phyloP scores from a whole-genome alignment of 2,113 vertebrate species.

The Xiphophorus hellerii region DNA sequence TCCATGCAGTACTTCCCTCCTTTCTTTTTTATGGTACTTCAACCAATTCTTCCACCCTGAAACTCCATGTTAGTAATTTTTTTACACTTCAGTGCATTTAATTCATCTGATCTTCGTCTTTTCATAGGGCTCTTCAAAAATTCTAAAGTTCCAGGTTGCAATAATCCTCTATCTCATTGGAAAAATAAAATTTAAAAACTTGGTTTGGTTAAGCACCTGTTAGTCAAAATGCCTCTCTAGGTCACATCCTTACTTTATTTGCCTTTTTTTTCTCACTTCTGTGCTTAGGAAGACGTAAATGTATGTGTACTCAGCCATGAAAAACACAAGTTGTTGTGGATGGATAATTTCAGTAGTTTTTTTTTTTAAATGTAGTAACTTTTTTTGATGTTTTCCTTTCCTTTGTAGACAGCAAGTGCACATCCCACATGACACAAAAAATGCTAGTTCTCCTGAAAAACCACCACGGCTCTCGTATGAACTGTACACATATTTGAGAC shows the following conservation, averaged over 20 bases:
- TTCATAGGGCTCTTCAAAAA: neutral
- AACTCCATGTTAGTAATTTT: too few relatives aligned
- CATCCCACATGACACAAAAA: constrained; percentile 72
- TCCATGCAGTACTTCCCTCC: too few relatives aligned
- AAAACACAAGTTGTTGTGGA: constrained; percentile 50
- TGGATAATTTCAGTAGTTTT: constrained; percentile 45
- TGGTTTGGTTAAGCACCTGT: neutral
- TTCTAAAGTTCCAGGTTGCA: neutral
- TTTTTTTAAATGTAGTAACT: constrained; percentile 19
- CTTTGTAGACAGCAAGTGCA: constrained; percentile 76
- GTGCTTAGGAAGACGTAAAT: constrained; percentile 38
- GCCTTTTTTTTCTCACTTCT: constrained; percentile 25
- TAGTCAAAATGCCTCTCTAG: neutral
- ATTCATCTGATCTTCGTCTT: neutral
- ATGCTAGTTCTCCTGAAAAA: constrained; percentile 62
- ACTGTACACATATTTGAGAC: constrained; percentile 3
- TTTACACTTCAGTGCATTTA: too few relatives aligned
- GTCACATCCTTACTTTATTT: neutral
- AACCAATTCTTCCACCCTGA: too few relatives aligned
- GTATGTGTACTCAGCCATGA: constrained; percentile 36
- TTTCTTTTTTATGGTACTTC: too few relatives aligned
- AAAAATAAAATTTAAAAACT: neutral
- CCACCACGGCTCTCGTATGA: constrained; percentile 73
- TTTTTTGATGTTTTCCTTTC: constrained; percentile 66
- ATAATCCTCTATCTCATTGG: neutral